Conservation (phyloP, 2,113 vertebrate genomes). For the Pungitius pungitius region DNA sequence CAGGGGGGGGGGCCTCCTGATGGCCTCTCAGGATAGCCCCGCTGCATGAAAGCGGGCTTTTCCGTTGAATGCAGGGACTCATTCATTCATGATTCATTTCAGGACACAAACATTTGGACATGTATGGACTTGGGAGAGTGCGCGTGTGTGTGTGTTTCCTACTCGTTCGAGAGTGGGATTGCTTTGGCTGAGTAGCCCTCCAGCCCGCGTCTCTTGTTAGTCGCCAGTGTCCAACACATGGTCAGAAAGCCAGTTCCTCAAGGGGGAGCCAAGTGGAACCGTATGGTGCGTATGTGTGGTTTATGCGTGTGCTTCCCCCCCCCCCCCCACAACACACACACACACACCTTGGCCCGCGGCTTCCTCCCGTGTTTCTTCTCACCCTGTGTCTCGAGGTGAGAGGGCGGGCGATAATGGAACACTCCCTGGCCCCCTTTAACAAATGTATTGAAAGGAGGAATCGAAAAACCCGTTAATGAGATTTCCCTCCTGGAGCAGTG, state of each 20-base stretch:
- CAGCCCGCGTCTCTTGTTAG: constrained; percentile 69
- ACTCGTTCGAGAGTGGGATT: constrained; percentile 49
- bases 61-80: constrained; percentile 16
- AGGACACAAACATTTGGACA: constrained; percentile 20
- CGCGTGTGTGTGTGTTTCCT: constrained; percentile 38
- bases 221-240: constrained; percentile 76
- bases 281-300: constrained; percentile 8
- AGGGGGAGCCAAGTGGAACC: constrained; percentile 47
- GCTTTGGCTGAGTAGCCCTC: constrained; percentile 57
- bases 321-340: constrained; percentile 56
- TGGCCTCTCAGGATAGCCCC: constrained; percentile 57
- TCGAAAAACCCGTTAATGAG: constrained; percentile 83
- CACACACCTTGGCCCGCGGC: constrained; percentile 43
- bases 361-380: constrained; percentile 69
- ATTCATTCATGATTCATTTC: constrained; percentile 13
- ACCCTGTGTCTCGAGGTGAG: constrained; percentile 76
- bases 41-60: constrained; percentile 43
- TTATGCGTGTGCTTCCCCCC: constrained; percentile 3
- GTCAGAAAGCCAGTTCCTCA: constrained; percentile 70
- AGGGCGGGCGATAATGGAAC: constrained; percentile 79
- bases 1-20: constrained; percentile 53
- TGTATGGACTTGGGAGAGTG: constrained; percentile 38
- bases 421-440: constrained; percentile 74
- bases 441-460: constrained; percentile 79
- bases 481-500: constrained; percentile 73